phyloP scores from a whole-genome alignment of 2,113 vertebrate species.

The Hyaena hyaena region DNA sequence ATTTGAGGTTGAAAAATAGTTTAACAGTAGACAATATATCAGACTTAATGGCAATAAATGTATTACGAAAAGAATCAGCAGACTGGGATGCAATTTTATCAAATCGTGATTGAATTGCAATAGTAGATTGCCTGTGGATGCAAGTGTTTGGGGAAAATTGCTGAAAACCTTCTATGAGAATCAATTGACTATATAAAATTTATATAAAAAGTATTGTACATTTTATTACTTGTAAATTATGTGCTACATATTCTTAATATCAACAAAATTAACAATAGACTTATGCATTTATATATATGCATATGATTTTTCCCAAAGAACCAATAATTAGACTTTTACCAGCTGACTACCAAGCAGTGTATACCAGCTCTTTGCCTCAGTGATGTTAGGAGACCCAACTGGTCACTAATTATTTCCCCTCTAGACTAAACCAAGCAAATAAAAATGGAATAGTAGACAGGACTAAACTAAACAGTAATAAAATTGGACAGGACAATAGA shows the following conservation, averaged over 20 bases:
- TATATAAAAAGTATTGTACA: neutral
- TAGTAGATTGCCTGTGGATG: neutral
- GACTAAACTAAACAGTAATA: neutral
- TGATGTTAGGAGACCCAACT: neutral
- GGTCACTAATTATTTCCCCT: neutral
- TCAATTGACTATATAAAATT: neutral
- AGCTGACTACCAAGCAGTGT: neutral
- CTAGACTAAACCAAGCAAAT: neutral
- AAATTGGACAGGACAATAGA: neutral
- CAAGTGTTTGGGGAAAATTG: neutral
- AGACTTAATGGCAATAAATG: neutral
- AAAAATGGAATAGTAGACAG: neutral
- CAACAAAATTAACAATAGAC: neutral
- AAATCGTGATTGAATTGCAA: neutral
- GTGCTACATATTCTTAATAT: neutral
- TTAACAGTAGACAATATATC: neutral
- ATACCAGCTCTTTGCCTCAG: fast-evolving
- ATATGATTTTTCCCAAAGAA: neutral
- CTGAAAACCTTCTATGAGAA: neutral
- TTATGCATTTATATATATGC: neutral
- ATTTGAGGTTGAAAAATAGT: neutral
- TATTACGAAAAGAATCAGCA: neutral
- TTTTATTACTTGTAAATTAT: neutral
- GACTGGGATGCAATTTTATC: neutral
- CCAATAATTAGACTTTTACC: neutral